Percentiles rank a stretch among this genome's conserved stretches.
Evolutionary conservation across 2,888 invertebrate genomes (phyloP).

Genomic region (Leistus spinibarbis): DNA sequence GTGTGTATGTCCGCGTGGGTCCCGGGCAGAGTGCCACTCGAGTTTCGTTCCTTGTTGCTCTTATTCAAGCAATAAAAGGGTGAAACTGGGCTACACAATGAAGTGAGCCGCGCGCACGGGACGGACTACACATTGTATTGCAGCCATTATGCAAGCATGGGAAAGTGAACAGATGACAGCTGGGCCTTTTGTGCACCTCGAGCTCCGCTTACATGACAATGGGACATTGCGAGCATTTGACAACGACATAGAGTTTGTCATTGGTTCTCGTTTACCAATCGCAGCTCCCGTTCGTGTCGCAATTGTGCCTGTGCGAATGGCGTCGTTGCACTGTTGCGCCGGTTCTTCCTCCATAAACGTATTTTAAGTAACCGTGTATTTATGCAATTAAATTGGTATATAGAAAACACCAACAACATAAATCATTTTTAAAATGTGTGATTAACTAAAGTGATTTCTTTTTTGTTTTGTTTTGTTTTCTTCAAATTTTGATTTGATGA

Average conservation of each 20-base stretch:
- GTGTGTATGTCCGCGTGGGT: background rate
- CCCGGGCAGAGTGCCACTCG: slow-evolving; percentile 1
- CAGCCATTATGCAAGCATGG: slow-evolving; percentile 35
- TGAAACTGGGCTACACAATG: slow-evolving; percentile 14
- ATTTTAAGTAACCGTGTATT: background rate
- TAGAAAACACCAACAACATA: background rate
- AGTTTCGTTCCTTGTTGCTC: background rate
- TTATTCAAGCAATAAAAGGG: slow-evolving; percentile 17
- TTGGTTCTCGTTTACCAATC: slow-evolving; percentile 29
- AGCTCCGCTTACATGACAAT: slow-evolving; percentile 27
- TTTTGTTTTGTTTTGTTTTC: too few species aligned
- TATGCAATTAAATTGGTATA: background rate
- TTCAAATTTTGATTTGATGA: too few species aligned
- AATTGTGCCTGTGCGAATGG: slow-evolving; percentile 17
- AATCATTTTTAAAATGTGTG: too few species aligned
- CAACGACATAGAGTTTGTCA: slow-evolving; percentile 20
- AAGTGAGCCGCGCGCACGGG: slow-evolving; percentile 3
- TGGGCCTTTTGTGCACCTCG: slow-evolving; percentile 26
- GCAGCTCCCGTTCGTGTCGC: background rate
- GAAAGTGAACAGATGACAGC: slow-evolving; percentile 38
- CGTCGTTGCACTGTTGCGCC: slow-evolving; percentile 11
- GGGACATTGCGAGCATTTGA: slow-evolving; percentile 23
- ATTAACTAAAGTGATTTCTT: too few species aligned
- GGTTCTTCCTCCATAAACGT: background rate
- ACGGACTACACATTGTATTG: slow-evolving; percentile 32